Percentiles rank a stretch among this genome's conserved stretches.
phyloP scores from a whole-genome alignment of 2,888 invertebrate genomes.

The Vandiemenella viatica region DNA sequence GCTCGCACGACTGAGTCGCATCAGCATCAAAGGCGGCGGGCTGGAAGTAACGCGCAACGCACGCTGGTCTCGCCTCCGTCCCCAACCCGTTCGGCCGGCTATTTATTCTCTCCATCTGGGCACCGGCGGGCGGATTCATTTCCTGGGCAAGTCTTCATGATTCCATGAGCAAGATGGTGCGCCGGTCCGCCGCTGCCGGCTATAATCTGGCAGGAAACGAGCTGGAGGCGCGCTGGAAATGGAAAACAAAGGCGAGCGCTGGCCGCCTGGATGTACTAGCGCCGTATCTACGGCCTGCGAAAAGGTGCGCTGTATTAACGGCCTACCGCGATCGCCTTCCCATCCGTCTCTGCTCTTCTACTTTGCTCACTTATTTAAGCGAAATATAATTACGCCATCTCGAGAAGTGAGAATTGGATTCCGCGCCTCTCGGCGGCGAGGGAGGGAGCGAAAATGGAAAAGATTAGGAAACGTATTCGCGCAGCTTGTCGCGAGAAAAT shows the following conservation, averaged over 20 bases:
- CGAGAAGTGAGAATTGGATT: background rate
- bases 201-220: conserved; percentile 24
- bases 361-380: background rate
- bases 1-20: background rate
- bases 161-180: conserved; percentile 4
- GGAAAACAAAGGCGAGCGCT: conserved; percentile 26
- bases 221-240: conserved; percentile 26
- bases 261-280: conserved; percentile 17
- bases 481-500: too few species aligned
- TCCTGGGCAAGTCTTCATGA: conserved; percentile 2
- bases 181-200: too few species aligned
- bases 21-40: background rate
- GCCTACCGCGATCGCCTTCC: background rate
- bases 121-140: background rate
- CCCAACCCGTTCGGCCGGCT: background rate
- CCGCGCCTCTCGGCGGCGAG: too few species aligned
- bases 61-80: background rate
- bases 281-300: background rate
- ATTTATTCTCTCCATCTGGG: conserved; percentile 1
- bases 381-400: background rate
- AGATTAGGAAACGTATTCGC: background rate
- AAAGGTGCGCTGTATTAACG: background rate
- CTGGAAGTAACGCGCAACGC: conserved; percentile 1
- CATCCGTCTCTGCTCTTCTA: background rate
- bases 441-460: background rate